These are phyloP conservation scores for Theristus sp. DNA, from an alignment of 2,888 invertebrate species.

Conservation along the genomic window DNA sequence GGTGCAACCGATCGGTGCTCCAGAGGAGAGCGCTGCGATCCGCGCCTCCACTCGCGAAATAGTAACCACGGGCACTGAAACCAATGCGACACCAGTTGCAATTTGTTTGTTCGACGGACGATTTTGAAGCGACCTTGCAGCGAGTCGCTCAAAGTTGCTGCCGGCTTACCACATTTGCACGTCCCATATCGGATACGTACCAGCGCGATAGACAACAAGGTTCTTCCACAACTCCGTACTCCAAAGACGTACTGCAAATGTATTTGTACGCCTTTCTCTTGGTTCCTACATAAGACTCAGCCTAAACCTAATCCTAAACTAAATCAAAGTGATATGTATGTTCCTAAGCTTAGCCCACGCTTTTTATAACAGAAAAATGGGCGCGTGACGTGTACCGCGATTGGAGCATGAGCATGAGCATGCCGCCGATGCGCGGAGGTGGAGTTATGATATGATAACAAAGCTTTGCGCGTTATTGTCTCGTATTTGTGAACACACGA, in stretches of 20 bases:
- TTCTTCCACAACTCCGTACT: conserved; percentile 90
- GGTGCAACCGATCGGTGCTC: conserved; percentile 90
- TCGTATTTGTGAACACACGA: too few relatives aligned
- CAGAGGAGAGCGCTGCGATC: conserved; percentile 85
- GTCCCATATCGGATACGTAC: conserved; percentile 94
- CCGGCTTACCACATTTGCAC: conserved; percentile 39
- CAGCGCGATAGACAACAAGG: conserved; percentile 65
- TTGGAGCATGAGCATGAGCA: too few relatives aligned
- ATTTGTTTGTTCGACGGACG: too few relatives aligned
- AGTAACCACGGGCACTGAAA: conserved; percentile 86
- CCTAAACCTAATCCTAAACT: not conserved
- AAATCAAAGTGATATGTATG: not conserved
- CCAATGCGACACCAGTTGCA: conserved; percentile 1
- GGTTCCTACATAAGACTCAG: too few relatives aligned
- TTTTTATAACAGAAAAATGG: too few relatives aligned
- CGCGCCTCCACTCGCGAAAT: conserved; percentile 78
- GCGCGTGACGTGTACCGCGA: too few relatives aligned
- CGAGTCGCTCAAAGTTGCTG: not conserved
- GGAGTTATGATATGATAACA: too few relatives aligned
- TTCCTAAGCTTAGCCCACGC: too few relatives aligned
- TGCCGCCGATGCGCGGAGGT: too few relatives aligned
- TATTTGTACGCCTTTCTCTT: too few relatives aligned
- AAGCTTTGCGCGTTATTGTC: too few relatives aligned
- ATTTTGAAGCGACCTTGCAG: not conserved
- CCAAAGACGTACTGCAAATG: conserved; percentile 59